phyloP scores from a whole-genome alignment of 2,888 invertebrate species.

The Periphyllus acericola region DNA sequence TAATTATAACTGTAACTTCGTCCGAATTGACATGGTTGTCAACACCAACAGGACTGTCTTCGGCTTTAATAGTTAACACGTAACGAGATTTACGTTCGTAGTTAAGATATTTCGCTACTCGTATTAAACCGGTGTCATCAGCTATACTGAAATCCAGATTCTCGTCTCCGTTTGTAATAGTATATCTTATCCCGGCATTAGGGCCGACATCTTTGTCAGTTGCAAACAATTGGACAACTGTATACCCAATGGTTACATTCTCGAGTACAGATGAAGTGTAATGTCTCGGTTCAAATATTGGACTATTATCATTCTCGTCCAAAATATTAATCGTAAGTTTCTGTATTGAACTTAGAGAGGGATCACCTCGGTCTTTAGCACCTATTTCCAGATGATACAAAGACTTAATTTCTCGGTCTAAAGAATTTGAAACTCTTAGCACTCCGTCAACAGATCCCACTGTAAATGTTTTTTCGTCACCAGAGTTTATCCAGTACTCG shows the following conservation, averaged over 20 bases:
- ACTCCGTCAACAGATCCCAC: slow-evolving; percentile 89
- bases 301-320: slow-evolving; percentile 91
- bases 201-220: slow-evolving; percentile 88
- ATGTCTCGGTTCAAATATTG: slow-evolving; percentile 87
- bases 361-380: slow-evolving; percentile 90
- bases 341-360: slow-evolving; percentile 77
- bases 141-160: slow-evolving; percentile 92
- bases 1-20: slow-evolving; percentile 77
- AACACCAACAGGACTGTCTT: slow-evolving; percentile 84
- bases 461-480: slow-evolving; percentile 75
- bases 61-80: slow-evolving; percentile 83
- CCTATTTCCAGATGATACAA: slow-evolving; percentile 81
- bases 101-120: slow-evolving; percentile 92
- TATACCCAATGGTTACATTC: slow-evolving; percentile 92
- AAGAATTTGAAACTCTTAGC: slow-evolving; percentile 82
- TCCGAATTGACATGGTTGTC: slow-evolving; percentile 76
- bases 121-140: slow-evolving; percentile 89
- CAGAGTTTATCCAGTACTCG: slow-evolving; percentile 77
- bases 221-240: slow-evolving; percentile 87
- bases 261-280: slow-evolving; percentile 91
- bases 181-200: slow-evolving; percentile 92
- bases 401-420: slow-evolving; percentile 84
- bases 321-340: slow-evolving; percentile 79
- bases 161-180: slow-evolving; percentile 87
- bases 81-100: slow-evolving; percentile 90